These are phyloP conservation scores for Epinephelus awoara DNA, from an alignment of 2,797 vertebrate genomes.

Conservation along the genomic window DNA sequence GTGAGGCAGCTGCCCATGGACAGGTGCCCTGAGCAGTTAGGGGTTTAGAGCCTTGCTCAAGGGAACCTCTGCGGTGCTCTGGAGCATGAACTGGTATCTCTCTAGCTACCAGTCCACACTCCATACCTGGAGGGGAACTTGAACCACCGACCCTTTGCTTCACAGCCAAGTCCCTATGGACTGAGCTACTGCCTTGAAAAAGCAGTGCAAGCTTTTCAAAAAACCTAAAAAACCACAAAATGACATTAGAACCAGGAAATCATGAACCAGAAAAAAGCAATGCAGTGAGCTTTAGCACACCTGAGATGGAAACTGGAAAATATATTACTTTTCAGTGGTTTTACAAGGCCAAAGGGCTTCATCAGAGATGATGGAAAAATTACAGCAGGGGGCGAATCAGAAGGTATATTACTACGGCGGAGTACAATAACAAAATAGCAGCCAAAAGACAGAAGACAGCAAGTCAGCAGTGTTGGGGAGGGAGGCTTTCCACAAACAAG, in stretches of 20 bases:
- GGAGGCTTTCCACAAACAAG: slow-evolving; percentile 65
- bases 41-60: too few relatives aligned
- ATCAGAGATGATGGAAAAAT: slow-evolving; percentile 59
- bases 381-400: slow-evolving; percentile 13
- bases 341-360: slow-evolving; percentile 36
- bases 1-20: too few relatives aligned
- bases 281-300: slow-evolving; percentile 2
- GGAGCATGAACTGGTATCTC: too few relatives aligned
- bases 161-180: too few relatives aligned
- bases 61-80: too few relatives aligned
- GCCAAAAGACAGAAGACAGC: slow-evolving; percentile 60
- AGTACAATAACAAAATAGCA: slow-evolving; percentile 59
- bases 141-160: too few relatives aligned
- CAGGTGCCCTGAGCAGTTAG: too few relatives aligned
- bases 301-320: slow-evolving; percentile 45
- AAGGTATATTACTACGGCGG: slow-evolving; percentile 47
- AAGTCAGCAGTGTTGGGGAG: slow-evolving; percentile 60
- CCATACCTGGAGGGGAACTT: too few relatives aligned
- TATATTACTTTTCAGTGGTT: slow-evolving; percentile 48
- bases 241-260: neutral
- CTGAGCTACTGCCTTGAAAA: too few relatives aligned
- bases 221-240: slow-evolving; percentile 2
- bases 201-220: neutral
- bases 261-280: slow-evolving; percentile 10
- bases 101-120: too few relatives aligned